Evolutionary conservation across 2,888 invertebrate genomes (phyloP), one percentile per base, ranked within the genome.

Genomic region (Cylindroiulus punctatus): DNA sequence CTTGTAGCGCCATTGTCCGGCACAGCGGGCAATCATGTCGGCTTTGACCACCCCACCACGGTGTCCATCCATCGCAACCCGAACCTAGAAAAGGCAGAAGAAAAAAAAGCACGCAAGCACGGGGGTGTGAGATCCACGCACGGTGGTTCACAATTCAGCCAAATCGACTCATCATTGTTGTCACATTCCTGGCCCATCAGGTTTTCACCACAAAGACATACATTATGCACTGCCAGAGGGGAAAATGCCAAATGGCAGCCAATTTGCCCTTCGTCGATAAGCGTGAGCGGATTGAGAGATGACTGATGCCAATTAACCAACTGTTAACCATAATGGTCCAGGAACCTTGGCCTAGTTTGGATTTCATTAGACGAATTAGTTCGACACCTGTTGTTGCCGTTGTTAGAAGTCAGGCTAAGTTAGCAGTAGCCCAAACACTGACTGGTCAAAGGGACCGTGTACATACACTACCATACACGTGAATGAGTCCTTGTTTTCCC

Each of bases 161-260:
- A 83, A 83, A 83, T 83, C 83, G 83, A 83, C 83, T 83, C 83
- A 83, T 83, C 83, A 83, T 83, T 83, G 83, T 83, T 83, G 83
- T 83, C 83, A 83, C 83, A 83, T 83, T 83, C 83, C 44, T 83
- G 83, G 17, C 83, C 42, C 44, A 83, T 83, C 83, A 83, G 83
- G 40, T 40, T 83, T 83, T 83, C 83, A 83, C 83, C 83, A 83
- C 83, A 83, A 83, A 83, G 83, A 83, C 83, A 83, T n/a, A 40
- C 83, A 83, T 83, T 40, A 83, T 83, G 76, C 83, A n/a, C 42
- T 19, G 22, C 1, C 44, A 1, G n/a, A 10, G 30, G 76, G 76
- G 30, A 4, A 76, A 44, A 8, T 12, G 44, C 7, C 14, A 76
- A 57, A 57, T 57, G 57, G 65, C 12, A 12, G 65, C 65, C 65